Evolutionary conservation across 2,113 vertebrate species (phyloP), one percentile per base, ranked within the genome.

Genomic region (Forbesichthys papilliferus): DNA sequence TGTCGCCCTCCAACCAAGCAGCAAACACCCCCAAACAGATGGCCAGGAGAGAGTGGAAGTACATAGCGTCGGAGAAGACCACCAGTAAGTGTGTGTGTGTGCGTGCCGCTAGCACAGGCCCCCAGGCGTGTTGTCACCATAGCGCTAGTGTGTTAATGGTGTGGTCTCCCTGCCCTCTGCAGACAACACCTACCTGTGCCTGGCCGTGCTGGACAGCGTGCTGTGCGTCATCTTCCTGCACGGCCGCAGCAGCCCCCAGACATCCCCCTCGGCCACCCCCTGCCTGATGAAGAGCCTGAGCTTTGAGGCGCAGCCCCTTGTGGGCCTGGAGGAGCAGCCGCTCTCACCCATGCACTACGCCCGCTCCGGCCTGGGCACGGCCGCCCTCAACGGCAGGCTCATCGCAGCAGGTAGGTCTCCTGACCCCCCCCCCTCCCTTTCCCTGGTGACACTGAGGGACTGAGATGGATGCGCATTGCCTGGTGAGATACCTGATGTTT

Each of bases 221-320:
- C 92, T 99, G 83, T 97, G 96, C 4, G 96, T 99, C 60, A 97
- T 99, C 88, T 98, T 98, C 81, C 88, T 99, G 83, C 97, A 98
- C 0, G 95, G 97, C n/a, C 94, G 96, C 53, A 96, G 91, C 88
- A 98, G 95, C 87, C 98, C 97, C 0, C 95, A 98, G 92, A 95
- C 92, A 62, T 99, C 98, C 3, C 98, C 98, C 36, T 93, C 93
- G 0, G 93, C 94, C 86, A 99, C 98, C 0, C 98, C 98, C 0
- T 95, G 96, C 66, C 88, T 99, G 81, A 91, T 92, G 66, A 99
- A 98, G 92, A 99, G 98, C 73, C 90, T 98, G 84, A 99, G 96
- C 85, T 97, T 99, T 7, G 98, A 99, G 90, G 90, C 94, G 64
- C 94, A 93, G 48, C 93, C 93, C 0, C 27, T 27, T 27, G 93